phyloP scores from a whole-genome alignment of 1,140 invertebrate species.

The Lepidurus arcticus region DNA sequence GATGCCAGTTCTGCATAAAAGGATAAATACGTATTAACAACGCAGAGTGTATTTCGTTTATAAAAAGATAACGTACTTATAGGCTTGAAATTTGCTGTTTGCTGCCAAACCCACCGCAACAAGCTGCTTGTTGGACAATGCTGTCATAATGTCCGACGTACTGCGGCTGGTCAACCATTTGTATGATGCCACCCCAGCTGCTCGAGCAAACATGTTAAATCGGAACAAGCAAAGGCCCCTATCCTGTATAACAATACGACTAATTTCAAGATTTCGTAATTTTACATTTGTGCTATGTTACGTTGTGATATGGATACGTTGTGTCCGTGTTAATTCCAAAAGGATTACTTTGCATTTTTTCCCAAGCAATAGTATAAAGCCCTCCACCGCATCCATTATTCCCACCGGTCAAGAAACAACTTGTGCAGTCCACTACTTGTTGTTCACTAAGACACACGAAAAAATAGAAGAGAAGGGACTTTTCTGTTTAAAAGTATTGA shows the following conservation, averaged over 20 bases:
- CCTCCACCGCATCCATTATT: constrained; percentile 66
- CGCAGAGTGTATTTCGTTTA: background rate
- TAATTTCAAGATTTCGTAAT: background rate
- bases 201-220: background rate
- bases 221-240: background rate
- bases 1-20: constrained; percentile 38
- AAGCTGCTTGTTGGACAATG: background rate
- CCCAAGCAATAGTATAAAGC: constrained; percentile 37
- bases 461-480: background rate
- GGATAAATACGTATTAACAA: background rate
- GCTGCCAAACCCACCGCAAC: background rate
- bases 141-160: background rate
- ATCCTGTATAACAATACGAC: background rate
- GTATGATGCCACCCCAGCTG: background rate
- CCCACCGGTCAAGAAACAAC: constrained; percentile 42
- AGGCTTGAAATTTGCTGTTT: background rate
- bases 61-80: background rate
- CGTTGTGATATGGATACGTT: background rate
- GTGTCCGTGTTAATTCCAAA: background rate
- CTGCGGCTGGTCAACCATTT: background rate
- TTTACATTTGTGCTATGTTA: background rate
- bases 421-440: constrained; percentile 57
- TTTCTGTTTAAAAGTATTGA: background rate
- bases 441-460: constrained; percentile 49
- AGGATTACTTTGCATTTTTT: constrained; percentile 27